Evolutionary conservation across 2,888 invertebrate species (phyloP).

Genomic region (Zonitis immaculata): DNA sequence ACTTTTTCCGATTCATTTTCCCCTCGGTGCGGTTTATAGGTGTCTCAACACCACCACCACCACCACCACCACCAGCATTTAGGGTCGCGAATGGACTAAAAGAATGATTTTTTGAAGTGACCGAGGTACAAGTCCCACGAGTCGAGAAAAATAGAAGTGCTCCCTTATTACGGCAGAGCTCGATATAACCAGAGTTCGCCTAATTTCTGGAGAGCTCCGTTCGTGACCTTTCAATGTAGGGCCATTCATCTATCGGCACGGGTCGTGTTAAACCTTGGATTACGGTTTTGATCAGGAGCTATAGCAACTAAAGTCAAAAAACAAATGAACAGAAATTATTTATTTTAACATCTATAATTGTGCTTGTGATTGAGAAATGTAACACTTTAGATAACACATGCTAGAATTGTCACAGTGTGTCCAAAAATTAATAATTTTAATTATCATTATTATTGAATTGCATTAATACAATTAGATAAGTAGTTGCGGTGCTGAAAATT

Average conservation of each 20-base stretch:
- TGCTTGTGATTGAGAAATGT: no score
- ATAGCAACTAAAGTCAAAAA: no score
- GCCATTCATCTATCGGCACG: neutral
- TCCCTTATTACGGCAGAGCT: neutral
- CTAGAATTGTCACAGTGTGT: neutral
- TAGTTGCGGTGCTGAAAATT: neutral
- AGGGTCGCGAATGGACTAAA: neutral
- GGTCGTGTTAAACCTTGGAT: neutral
- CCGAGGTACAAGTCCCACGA: neutral
- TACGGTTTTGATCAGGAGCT: no score
- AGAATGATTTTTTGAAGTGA: neutral
- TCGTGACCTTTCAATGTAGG: neutral
- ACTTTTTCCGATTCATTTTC: neutral
- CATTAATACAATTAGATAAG: neutral
- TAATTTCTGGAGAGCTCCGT: neutral
- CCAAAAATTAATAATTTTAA: conserved; percentile 16
- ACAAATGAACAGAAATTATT: no score
- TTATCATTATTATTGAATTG: neutral
- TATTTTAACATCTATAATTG: no score
- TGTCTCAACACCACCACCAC: neutral
- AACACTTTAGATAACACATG: no score
- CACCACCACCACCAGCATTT: neutral
- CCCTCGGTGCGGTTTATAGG: neutral
- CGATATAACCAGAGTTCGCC: neutral
- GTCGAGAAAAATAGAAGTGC: neutral